Evolutionary conservation across 2,113 vertebrate species (phyloP), one percentile per base, ranked within the genome.

Genomic region (Deroptyus accipitrinus): DNA sequence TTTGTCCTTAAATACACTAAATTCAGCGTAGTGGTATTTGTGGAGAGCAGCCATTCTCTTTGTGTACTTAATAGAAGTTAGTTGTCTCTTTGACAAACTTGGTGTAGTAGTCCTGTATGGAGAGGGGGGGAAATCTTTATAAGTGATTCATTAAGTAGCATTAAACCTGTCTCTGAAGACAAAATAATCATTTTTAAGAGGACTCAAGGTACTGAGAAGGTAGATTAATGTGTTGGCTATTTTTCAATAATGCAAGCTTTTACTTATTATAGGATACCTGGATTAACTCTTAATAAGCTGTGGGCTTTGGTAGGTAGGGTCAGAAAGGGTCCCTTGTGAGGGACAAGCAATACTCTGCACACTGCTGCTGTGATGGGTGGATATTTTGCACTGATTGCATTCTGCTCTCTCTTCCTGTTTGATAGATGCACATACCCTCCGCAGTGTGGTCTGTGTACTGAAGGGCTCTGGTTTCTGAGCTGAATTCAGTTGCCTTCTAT

Each of bases 101-200:
- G 83, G 90, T 78, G 94, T 79, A 77, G 92, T 35, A 85, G 92
- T 72, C 77, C 80, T 90, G 17, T 66, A 54, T 4, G 31, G 33
- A 41, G n/a, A 19, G 22, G 3, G 4, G 39, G 17, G 11, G 51
- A 33, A 67, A 28, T 44, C 90, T 85, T 97, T 94, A 90, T 84
- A 94, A 96, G 83, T 2, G 3, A 97, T 96, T 96, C 92, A 96
- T 96, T 97, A 97, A 97, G 92, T 76, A 94, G 93, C 78, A 96
- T 97, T 97, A 96, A 96, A 96, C 61, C 83, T 93, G 91, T 94
- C 93, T 94, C 94, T 93, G 89, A 97, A 96, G 94, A 83, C 93
- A 96, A 96, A 97, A 97, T 92, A 93, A 97, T 96, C 93, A 94
- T 95, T 96, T 82, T 93, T 76, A 97, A 94, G 88, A 95, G 92